Evolutionary conservation across 2,797 vertebrate species (phyloP), one percentile per base, ranked within the genome.

Genomic region (Malacoraja senta): DNA sequence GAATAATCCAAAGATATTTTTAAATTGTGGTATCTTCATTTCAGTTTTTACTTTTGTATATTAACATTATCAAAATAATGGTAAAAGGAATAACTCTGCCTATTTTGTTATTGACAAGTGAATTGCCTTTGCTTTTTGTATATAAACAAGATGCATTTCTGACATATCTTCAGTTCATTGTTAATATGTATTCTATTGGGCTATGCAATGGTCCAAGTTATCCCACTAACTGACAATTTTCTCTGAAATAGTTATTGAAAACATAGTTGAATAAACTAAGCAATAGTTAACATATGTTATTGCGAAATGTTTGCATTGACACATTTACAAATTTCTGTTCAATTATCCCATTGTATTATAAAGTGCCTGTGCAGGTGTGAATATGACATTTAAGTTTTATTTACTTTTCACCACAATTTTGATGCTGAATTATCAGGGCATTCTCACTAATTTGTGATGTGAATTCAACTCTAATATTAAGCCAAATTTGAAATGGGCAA

Each of bases 121-220:
- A 93, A 95, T 96, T 95, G 92, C 94, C 94, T 95, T 95, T 95
- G 94, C 93, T 94, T 95, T 95, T 94, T 95, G 94, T 96, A 95
- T 96, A 96, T 96, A 96, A 96, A 96, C 96, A 97, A 96, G 96
- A 96, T 96, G 93, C 96, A 96, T 96, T 95, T 96, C 95, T 95
- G 94, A 95, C 95, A 93, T 95, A 94, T 95, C 93, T 95, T 96
- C 61, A 88, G 32, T 65, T 92, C 24, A 74, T n/a, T 2, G 63
- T 26, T 44, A 74, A 44, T 74, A 38, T 91, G 12, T 10, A 32
- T 53, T 91, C 71, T n/a, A 53, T 6, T 15, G 7, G 90, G 72
- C 44, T 76, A 13, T 15, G 71, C 71, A 92, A 53, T 12, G 71
- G 26, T 92, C 71, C 26, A 53, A 13, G n/a, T 92, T 92, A 44